These are phyloP conservation scores for Nasonia oneida DNA, from an alignment of 2,888 invertebrate species.

Conservation along the genomic window DNA sequence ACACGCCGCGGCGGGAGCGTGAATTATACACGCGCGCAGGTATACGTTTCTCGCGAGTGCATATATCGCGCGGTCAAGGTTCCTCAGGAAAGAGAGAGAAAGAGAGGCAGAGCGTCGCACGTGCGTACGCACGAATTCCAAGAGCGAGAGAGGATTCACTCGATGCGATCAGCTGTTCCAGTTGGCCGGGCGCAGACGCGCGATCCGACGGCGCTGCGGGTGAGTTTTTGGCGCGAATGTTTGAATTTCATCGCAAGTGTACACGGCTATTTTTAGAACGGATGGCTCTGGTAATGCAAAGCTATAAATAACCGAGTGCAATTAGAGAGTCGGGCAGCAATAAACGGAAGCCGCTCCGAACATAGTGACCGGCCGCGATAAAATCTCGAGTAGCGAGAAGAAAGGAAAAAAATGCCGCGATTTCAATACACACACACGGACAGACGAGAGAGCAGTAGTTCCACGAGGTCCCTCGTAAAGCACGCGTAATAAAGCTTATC, in stretches of 20 bases:
- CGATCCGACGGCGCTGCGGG: background rate
- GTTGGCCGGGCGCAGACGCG: background rate
- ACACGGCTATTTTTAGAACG: background rate
- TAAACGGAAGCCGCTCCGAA: slow-evolving; percentile 3
- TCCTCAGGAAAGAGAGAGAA: background rate
- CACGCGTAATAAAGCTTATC: slow-evolving; percentile 32
- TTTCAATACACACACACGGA: background rate
- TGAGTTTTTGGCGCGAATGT: background rate
- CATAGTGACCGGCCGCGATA: background rate
- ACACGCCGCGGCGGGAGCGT: background rate
- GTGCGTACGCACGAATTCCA: background rate
- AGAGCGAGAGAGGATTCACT: background rate
- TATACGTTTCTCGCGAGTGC: background rate
- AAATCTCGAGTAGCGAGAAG: background rate
- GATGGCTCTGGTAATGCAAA: background rate
- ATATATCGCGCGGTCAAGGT: background rate
- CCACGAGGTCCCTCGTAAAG: background rate
- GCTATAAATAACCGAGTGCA: background rate
- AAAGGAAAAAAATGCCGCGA: background rate
- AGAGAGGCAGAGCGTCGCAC: background rate
- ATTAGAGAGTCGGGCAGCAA: background rate
- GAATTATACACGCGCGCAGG: background rate
- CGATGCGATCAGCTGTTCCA: slow-evolving; percentile 3
- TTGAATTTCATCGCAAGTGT: background rate
- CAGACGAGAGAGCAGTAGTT: background rate